Evolutionary conservation across 2,888 invertebrate genomes (phyloP).

Genomic region (Trilocha varians): DNA sequence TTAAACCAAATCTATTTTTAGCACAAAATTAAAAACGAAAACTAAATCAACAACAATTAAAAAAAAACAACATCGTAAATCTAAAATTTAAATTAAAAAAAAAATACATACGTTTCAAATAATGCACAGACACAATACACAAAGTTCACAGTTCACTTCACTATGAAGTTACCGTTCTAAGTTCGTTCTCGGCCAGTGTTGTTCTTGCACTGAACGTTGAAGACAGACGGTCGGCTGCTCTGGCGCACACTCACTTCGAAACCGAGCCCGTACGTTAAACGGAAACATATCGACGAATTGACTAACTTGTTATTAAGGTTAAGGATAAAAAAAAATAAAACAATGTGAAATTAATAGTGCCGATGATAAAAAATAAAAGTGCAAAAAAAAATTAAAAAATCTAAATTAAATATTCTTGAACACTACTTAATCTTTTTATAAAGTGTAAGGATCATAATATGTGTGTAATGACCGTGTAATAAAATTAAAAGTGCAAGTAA

Average conservation of each 20-base stretch:
- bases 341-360: slow-evolving; percentile 26
- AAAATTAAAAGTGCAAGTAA: no score
- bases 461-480: no score
- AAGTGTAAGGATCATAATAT: no score
- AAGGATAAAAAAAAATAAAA: slow-evolving; percentile 61
- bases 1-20: no score
- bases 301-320: slow-evolving; percentile 60
- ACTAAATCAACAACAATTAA: no score
- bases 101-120: slow-evolving; percentile 29
- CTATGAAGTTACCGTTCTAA: slow-evolving; percentile 37
- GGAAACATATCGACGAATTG: slow-evolving; percentile 39
- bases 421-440: no score
- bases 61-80: slow-evolving; percentile 17
- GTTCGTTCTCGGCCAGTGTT: slow-evolving; percentile 65
- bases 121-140: slow-evolving; percentile 28
- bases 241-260: slow-evolving; percentile 53
- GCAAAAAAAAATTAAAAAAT: no score
- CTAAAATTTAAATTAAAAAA: slow-evolving; percentile 23
- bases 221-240: slow-evolving; percentile 53
- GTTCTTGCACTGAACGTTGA: slow-evolving; percentile 60
- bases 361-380: no score
- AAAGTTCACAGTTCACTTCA: slow-evolving; percentile 56
- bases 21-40: no score
- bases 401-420: no score
- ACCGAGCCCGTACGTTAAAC: slow-evolving; percentile 40